phyloP scores from a whole-genome alignment of 2,113 vertebrate genomes.

The Misgurnus anguillicaudatus region DNA sequence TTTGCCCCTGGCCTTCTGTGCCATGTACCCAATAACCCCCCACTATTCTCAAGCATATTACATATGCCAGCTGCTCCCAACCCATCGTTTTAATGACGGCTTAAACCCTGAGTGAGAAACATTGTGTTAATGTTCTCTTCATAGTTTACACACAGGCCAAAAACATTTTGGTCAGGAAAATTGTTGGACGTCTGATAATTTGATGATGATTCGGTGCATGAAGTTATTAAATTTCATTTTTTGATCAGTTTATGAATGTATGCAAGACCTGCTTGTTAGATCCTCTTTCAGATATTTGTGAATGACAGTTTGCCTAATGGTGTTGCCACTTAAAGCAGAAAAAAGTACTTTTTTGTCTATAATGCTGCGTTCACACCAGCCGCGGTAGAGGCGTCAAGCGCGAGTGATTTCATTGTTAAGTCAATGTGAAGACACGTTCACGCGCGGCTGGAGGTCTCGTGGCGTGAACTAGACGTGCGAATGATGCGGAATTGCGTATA shows the following conservation, averaged over 20 bases:
- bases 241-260: conserved; percentile 2
- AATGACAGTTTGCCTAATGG: background rate
- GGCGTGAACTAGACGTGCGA: too few species aligned
- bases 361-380: too few species aligned
- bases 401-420: too few species aligned
- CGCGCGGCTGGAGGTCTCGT: too few species aligned
- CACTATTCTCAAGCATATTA: conserved; percentile 17
- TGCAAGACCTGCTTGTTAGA: background rate
- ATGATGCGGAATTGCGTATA: too few species aligned
- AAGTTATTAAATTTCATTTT: background rate
- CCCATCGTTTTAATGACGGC: conserved; percentile 48
- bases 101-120: conserved; percentile 19
- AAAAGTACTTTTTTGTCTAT: background rate
- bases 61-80: conserved; percentile 54
- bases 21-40: conserved; percentile 18
- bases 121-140: background rate
- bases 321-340: background rate
- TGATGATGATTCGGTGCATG: background rate
- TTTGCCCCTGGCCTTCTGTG: conserved; percentile 34
- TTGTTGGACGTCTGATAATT: background rate
- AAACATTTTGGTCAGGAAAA: background rate
- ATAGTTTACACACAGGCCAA: background rate
- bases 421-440: too few species aligned
- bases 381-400: too few species aligned
- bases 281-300: conserved; percentile 9